Conservation (phyloP, 2,888 invertebrate species). For the Aleiodes leptofemur region DNA sequence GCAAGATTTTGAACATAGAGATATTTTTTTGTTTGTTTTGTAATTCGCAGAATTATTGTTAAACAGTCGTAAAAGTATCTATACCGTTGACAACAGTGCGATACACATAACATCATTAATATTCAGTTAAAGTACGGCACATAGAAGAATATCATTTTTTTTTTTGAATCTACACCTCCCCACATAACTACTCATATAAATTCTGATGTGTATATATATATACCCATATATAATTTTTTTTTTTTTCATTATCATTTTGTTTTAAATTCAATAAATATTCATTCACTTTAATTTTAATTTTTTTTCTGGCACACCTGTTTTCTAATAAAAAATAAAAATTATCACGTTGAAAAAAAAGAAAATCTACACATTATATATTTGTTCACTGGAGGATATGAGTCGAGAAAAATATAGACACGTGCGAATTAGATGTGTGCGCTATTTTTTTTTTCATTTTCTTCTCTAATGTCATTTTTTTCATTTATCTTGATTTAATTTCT, state of each 20-base stretch:
- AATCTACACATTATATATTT: conserved; percentile 22
- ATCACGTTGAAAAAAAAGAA: conserved; percentile 4
- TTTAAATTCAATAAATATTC: conserved; percentile 21
- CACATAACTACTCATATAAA: conserved; percentile 58
- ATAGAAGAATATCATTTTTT: conserved; percentile 70
- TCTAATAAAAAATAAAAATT: conserved; percentile 23
- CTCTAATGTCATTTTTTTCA: too few relatives aligned
- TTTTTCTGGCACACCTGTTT: conserved; percentile 33
- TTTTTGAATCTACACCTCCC: conserved; percentile 35
- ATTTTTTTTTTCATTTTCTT: background rate
- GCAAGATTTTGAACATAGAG: conserved; percentile 23
- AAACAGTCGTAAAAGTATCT: conserved; percentile 53
- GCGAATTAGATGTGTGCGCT: conserved; percentile 39
- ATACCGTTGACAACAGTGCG: conserved; percentile 58
- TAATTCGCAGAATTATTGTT: conserved; percentile 13
- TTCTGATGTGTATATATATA: conserved; percentile 53
- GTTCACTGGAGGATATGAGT: conserved; percentile 13
- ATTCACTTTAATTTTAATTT: background rate
- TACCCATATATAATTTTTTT: conserved; percentile 31
- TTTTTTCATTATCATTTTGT: conserved; percentile 18
- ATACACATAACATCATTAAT: conserved; percentile 58
- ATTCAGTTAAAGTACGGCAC: conserved; percentile 68
- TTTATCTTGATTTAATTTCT: background rate
- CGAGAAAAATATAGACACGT: conserved; percentile 40
- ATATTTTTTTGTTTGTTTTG: too few relatives aligned